Evolutionary conservation across 2,888 invertebrate species (phyloP), one percentile per base, ranked within the genome.

Genomic region (Lasioglossum vierecki): DNA sequence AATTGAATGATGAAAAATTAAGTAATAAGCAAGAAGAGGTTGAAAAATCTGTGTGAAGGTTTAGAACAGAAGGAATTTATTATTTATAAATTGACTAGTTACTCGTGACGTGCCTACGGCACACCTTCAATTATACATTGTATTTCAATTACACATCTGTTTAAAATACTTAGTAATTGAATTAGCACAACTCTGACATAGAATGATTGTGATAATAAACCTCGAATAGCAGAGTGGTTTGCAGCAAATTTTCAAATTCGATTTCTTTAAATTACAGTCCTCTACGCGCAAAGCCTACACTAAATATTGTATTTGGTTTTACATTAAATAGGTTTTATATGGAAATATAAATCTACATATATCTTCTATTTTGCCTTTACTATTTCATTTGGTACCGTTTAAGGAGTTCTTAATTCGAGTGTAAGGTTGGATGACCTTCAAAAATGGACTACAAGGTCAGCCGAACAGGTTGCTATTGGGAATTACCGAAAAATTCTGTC

Each of bases 401-500:
- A 35, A 30, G 66, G 39, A 18, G 11, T 68, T 39, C 39, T 68
- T 68, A 68, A 39, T 39, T 8, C 66, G 35, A 39, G 18, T 3
- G 18, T 39, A 39, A 68, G 66, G 9, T 39, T 18, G 66, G 13
- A 68, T 35, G 35, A 68, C 35, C 39, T 68, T 68, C 0, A 68
- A 68, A 68, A 35, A 68, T 68, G 39, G 39, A 68, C 66, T 68
- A 39, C 35, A 9, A 68, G 22, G 35, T 68, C 66, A 68, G 22
- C 9, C 30, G 3, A 8, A 35, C 35, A 22, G 22, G 11, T 68
- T 22, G 35, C 66, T 39, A 35, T 35, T 35, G 9, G 9, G 35
- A 68, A 68, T 68, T 68, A 68, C 66, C 66, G 35, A 39, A 68
- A 68, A 68, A 26, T 30, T 30, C 11, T 63, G 60, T 22, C 35